Evolutionary conservation across 2,113 vertebrate genomes (phyloP).

Genomic region (Caracal caracal): DNA sequence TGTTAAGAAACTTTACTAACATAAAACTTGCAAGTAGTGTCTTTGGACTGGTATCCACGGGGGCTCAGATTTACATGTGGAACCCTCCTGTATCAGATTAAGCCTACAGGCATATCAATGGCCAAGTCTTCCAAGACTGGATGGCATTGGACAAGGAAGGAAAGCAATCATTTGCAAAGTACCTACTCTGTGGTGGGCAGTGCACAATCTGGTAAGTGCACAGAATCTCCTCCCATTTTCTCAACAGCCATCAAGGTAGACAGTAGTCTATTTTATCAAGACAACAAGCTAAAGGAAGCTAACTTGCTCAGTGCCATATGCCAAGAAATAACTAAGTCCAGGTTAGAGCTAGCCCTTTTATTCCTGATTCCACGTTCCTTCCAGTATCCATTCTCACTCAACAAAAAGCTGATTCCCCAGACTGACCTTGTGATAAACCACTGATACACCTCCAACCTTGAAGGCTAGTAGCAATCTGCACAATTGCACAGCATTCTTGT

Average conservation of each 20-base stretch:
- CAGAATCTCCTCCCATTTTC: not conserved
- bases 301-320: not conserved
- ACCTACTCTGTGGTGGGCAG: not conserved
- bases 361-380: not conserved
- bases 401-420: not conserved
- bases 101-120: not conserved
- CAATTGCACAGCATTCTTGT: fast-evolving
- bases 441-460: not conserved
- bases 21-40: not conserved
- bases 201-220: not conserved
- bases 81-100: not conserved
- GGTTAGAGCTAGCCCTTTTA: not conserved
- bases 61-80: not conserved
- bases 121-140: no score
- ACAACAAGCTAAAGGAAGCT: not conserved
- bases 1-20: not conserved
- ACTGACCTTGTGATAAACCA: not conserved
- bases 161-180: not conserved
- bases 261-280: not conserved
- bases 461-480: not conserved
- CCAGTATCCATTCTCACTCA: not conserved
- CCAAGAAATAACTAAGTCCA: not conserved
- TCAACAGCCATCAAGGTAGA: not conserved
- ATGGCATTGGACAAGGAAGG: not conserved
- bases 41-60: not conserved